Evolutionary conservation across 2,888 invertebrate genomes (phyloP).

Genomic region (Erebia ligea): DNA sequence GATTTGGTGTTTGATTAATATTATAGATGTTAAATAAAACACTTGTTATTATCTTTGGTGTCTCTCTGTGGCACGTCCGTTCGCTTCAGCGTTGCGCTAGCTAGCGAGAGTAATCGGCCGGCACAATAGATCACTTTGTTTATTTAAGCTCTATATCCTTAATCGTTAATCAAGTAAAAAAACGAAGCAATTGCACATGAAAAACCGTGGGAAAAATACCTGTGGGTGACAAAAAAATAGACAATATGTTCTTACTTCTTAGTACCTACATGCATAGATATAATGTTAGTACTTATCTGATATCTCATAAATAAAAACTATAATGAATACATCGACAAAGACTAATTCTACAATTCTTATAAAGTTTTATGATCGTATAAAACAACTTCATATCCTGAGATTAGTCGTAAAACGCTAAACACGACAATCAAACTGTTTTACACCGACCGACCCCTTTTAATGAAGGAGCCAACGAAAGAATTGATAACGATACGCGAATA

Average conservation of each 20-base stretch:
- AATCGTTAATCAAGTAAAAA: neutral
- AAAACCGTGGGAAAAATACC: neutral
- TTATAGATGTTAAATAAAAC: too few species aligned
- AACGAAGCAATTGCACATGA: neutral
- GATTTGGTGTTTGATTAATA: too few species aligned
- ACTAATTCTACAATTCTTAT: slow-evolving; percentile 9
- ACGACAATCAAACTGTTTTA: slow-evolving; percentile 29
- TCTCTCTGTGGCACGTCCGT: too few species aligned
- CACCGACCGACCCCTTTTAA: slow-evolving; percentile 23
- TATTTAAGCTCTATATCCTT: too few species aligned
- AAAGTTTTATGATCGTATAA: slow-evolving; percentile 26
- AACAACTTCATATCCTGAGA: slow-evolving; percentile 17
- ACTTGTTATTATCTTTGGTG: too few species aligned
- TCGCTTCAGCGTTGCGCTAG: too few species aligned
- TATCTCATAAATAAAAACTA: too few species aligned
- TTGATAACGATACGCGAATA: slow-evolving; percentile 18
- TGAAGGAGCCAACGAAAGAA: slow-evolving; percentile 23
- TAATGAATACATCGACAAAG: neutral
- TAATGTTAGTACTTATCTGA: too few species aligned
- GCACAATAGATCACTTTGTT: too few species aligned
- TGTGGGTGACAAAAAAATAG: neutral
- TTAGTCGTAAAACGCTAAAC: slow-evolving; percentile 34
- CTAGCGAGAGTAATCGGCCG: too few species aligned
- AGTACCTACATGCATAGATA: neutral
- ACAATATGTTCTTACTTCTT: neutral